Evolutionary conservation across 2,888 invertebrate genomes (phyloP).

Genomic region (Psococerastis gibbosa): DNA sequence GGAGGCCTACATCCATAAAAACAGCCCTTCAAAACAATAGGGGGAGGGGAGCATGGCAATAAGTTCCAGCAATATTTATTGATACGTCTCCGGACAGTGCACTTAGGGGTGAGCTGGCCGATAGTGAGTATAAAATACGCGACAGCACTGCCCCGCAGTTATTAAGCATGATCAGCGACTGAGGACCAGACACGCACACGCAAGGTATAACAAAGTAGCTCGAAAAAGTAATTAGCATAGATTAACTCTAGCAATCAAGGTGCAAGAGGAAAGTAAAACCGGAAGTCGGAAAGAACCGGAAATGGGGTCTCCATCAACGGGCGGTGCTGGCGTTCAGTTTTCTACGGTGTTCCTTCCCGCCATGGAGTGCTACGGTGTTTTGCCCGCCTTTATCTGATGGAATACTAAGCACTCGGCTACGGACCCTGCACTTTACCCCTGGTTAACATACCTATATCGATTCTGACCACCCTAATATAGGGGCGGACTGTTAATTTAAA

Average conservation of each 20-base stretch:
- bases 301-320: neutral
- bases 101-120: too few relatives aligned
- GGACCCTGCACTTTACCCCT: neutral
- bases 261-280: slow-evolving; percentile 10
- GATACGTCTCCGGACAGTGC: too few relatives aligned
- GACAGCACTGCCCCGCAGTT: too few relatives aligned
- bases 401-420: slow-evolving; percentile 5
- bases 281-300: slow-evolving; percentile 6
- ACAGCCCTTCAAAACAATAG: too few relatives aligned
- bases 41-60: too few relatives aligned
- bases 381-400: slow-evolving; percentile 7
- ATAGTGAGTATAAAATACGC: too few relatives aligned
- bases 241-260: slow-evolving; percentile 8
- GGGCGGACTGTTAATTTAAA: too few relatives aligned
- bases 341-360: too few relatives aligned
- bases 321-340: too few relatives aligned
- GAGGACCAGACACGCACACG: neutral
- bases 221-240: slow-evolving; percentile 6
- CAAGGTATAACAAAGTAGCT: slow-evolving; percentile 8
- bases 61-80: too few relatives aligned
- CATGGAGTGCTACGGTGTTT: neutral
- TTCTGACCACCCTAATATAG: neutral
- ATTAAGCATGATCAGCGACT: too few relatives aligned
- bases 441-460: neutral
- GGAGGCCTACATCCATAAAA: too few relatives aligned